Conservation (phyloP, 2,888 invertebrate genomes). For the Tetheella fluctuosa region DNA sequence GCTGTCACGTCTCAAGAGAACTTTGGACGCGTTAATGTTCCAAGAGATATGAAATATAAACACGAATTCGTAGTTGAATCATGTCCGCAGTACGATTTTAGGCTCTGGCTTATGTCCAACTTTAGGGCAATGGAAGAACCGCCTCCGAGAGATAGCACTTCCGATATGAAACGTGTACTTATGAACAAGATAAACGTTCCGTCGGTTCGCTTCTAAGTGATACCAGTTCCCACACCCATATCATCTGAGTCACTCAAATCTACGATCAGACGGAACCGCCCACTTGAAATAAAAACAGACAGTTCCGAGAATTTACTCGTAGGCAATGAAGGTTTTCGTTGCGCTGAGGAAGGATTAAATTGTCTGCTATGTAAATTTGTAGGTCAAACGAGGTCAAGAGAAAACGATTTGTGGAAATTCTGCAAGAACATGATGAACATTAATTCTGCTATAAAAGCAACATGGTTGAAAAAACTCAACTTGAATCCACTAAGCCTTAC, state of each 20-base stretch:
- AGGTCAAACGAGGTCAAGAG: conserved; percentile 48
- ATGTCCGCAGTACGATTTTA: conserved; percentile 68
- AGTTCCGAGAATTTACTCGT: conserved; percentile 57
- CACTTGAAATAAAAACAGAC: conserved; percentile 66
- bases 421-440: not conserved
- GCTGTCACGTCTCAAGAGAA: conserved; percentile 56
- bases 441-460: conserved; percentile 16
- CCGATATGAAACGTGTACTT: conserved; percentile 61
- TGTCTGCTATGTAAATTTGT: conserved; percentile 55
- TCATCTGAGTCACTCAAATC: conserved; percentile 71
- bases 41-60: conserved; percentile 61
- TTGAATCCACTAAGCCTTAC: not conserved
- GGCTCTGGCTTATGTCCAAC: conserved; percentile 73
- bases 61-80: conserved; percentile 61
- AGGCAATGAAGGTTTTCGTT: conserved; percentile 48
- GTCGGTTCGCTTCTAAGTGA: conserved; percentile 53
- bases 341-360: conserved; percentile 49
- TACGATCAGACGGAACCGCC: conserved; percentile 66
- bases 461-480: conserved; percentile 12
- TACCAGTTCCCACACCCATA: conserved; percentile 73
- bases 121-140: conserved; percentile 56
- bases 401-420: conserved; percentile 36
- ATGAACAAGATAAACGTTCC: conserved; percentile 60
- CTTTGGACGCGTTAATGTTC: conserved; percentile 51
- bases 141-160: conserved; percentile 54